These are phyloP conservation scores for Oncorhynchus tshawytscha DNA, from an alignment of 2,113 vertebrate species.

Conservation along the genomic window DNA sequence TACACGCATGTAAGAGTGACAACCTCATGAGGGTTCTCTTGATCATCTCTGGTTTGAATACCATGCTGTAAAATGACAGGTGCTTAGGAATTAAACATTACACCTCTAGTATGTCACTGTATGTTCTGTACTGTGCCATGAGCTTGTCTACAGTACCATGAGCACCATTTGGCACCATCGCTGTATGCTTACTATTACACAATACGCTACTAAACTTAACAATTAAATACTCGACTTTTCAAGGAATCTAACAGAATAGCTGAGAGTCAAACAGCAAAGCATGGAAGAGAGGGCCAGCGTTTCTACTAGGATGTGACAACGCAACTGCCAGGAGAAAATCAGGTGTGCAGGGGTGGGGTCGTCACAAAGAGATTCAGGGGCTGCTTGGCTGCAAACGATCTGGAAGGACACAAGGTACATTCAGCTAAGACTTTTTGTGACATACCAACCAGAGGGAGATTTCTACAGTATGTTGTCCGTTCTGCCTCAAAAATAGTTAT, in stretches of 20 bases:
- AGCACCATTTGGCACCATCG: slow-evolving; percentile 16
- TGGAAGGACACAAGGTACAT: background rate
- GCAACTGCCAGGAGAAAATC: background rate
- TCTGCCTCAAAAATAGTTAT: too few relatives aligned
- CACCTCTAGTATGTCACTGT: background rate
- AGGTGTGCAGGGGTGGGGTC: slow-evolving; percentile 19
- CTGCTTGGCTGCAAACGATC: background rate
- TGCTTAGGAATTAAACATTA: background rate
- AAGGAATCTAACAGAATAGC: slow-evolving; percentile 1
- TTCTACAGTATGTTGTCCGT: too few relatives aligned
- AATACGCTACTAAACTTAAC: background rate
- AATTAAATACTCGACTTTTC: background rate
- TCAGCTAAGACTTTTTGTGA: too few relatives aligned
- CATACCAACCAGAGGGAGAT: too few relatives aligned
- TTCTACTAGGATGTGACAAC: slow-evolving; percentile 3
- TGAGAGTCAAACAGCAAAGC: background rate
- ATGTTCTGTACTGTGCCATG: background rate
- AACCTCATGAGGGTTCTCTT: background rate
- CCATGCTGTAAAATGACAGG: background rate
- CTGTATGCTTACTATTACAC: background rate
- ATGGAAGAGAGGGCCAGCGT: background rate
- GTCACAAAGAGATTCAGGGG: too few relatives aligned
- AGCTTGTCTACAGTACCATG: background rate
- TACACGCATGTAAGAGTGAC: background rate
- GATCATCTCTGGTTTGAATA: background rate